These are phyloP conservation scores for Chionomys nivalis DNA, from an alignment of 2,113 vertebrate genomes.

Conservation along the genomic window DNA sequence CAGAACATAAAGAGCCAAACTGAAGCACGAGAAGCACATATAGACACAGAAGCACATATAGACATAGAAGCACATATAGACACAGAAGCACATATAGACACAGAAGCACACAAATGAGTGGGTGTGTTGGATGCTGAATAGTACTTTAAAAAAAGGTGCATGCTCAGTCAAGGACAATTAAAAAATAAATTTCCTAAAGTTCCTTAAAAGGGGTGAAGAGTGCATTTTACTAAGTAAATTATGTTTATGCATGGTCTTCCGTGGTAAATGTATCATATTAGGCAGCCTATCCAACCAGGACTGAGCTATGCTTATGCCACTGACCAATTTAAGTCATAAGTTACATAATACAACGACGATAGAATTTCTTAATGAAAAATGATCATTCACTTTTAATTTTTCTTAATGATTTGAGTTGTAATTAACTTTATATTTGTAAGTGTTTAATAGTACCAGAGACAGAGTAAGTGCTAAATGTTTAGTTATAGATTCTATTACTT, in stretches of 20 bases:
- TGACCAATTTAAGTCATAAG: neutral
- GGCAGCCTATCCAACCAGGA: neutral
- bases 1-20: neutral
- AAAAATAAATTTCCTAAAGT: neutral
- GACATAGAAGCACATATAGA: no score
- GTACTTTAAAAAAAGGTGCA: neutral
- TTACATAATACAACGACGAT: neutral
- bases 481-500: neutral
- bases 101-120: neutral
- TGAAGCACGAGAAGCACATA: neutral
- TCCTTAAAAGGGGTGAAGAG: neutral
- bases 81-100: no score
- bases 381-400: neutral
- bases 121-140: neutral
- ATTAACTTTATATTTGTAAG: neutral
- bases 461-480: neutral
- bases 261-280: neutral
- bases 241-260: neutral
- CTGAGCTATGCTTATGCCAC: neutral
- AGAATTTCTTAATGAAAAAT: slow-evolving; percentile 1
- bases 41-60: no score
- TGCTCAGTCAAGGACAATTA: neutral
- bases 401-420: neutral
- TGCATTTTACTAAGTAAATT: neutral
- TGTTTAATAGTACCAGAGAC: neutral